phyloP scores from a whole-genome alignment of 2,888 invertebrate species.

The Metopia argyrocephala region DNA sequence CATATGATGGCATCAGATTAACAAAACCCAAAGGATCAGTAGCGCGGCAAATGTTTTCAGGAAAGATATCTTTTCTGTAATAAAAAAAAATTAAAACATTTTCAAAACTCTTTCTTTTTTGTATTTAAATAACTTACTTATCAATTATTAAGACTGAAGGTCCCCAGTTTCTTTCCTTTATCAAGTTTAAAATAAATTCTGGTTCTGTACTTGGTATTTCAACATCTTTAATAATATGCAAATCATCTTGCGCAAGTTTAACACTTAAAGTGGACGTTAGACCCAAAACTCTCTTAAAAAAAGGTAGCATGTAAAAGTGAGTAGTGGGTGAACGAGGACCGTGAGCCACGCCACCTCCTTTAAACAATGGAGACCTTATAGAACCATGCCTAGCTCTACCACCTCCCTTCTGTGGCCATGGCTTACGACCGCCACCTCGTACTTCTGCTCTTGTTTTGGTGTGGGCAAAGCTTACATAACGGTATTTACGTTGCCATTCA shows the following conservation, averaged over 20 bases:
- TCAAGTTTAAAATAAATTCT: slow-evolving; percentile 87
- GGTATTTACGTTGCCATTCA: slow-evolving; percentile 90
- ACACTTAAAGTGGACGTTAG: slow-evolving; percentile 90
- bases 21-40: slow-evolving; percentile 88
- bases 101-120: background rate
- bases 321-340: slow-evolving; percentile 95
- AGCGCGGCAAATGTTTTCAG: slow-evolving; percentile 91
- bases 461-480: slow-evolving; percentile 88
- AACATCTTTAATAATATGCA: slow-evolving; percentile 92
- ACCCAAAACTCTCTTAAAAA: slow-evolving; percentile 86
- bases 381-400: slow-evolving; percentile 96
- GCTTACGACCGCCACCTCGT: slow-evolving; percentile 93
- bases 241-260: slow-evolving; percentile 96
- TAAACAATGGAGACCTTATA: slow-evolving; percentile 92
- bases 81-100: background rate
- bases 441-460: slow-evolving; percentile 91
- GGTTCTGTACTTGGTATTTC: slow-evolving; percentile 91
- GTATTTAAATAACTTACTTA: slow-evolving; percentile 81
- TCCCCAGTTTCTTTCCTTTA: slow-evolving; percentile 94
- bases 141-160: slow-evolving; percentile 96
- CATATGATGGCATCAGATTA: slow-evolving; percentile 97
- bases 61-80: slow-evolving; percentile 85
- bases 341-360: slow-evolving; percentile 90
- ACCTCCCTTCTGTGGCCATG: slow-evolving; percentile 97
- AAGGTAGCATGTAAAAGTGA: slow-evolving; percentile 96